These are phyloP conservation scores for Prionailurus viverrinus DNA, from an alignment of 2,113 vertebrate genomes.

Conservation along the genomic window DNA sequence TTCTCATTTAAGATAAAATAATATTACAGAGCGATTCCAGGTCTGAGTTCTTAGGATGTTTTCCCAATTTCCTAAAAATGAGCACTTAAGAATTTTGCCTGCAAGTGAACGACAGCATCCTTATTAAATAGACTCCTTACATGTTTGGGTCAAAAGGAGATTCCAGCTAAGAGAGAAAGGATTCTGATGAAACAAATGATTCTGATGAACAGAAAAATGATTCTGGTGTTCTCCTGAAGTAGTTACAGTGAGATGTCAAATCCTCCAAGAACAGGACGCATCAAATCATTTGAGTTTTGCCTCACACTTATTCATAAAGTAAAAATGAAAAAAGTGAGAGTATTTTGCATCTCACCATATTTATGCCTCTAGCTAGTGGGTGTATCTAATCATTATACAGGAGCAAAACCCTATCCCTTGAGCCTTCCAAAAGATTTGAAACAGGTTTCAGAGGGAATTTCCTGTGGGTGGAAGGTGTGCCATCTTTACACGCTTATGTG, in stretches of 20 bases:
- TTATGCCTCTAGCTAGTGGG: not conserved
- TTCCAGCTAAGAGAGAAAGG: slow-evolving; percentile 25
- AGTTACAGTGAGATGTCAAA: not conserved
- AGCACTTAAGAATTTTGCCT: slow-evolving; percentile 43
- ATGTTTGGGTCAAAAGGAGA: slow-evolving; percentile 48
- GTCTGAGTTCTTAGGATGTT: slow-evolving; percentile 29
- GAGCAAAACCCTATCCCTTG: not conserved
- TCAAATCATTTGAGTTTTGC: slow-evolving; percentile 26
- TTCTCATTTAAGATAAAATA: slow-evolving; percentile 56
- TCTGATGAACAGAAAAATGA: not conserved
- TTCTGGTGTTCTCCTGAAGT: not conserved
- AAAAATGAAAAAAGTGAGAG: not conserved
- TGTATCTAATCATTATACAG: not conserved
- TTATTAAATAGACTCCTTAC: not conserved
- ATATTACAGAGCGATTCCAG: not conserved
- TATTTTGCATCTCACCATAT: not conserved
- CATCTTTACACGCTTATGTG: not conserved
- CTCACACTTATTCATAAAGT: slow-evolving; percentile 39
- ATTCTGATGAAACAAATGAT: not conserved
- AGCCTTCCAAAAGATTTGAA: not conserved
- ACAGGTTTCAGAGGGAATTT: slow-evolving; percentile 11
- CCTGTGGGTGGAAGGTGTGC: not conserved
- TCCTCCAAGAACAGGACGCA: not conserved
- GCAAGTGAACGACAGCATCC: not conserved
- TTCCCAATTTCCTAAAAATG: not conserved